Evolutionary conservation across 2,113 vertebrate species (phyloP).

Genomic region (Rhizomys pruinosus): DNA sequence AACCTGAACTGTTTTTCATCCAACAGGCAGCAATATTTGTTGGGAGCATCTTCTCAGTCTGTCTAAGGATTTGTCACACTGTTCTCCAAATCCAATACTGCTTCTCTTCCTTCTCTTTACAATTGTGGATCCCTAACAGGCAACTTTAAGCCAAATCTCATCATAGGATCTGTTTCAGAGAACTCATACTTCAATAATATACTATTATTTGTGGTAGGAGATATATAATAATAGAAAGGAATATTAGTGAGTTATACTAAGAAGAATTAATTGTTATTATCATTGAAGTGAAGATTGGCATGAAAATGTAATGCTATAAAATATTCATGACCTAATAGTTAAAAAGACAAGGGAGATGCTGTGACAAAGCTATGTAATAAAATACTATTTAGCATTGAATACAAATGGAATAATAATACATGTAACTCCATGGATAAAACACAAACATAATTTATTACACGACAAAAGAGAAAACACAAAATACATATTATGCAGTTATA

Average conservation of each 20-base stretch:
- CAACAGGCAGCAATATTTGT: neutral
- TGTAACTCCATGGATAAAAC: neutral
- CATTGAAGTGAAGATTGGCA: neutral
- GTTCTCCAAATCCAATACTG: neutral
- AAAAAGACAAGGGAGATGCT: neutral
- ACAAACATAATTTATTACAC: neutral
- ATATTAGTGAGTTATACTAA: neutral
- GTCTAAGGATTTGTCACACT: neutral
- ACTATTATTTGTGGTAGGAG: neutral
- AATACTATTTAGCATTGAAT: neutral
- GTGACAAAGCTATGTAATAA: neutral
- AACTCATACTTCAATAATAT: neutral
- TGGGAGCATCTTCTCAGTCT: no score
- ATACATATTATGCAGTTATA: neutral
- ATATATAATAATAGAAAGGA: neutral
- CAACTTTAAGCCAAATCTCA: neutral
- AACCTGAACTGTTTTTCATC: neutral
- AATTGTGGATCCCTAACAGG: neutral
- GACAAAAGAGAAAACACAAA: constrained; percentile 15
- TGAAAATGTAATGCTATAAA: neutral
- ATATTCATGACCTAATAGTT: neutral
- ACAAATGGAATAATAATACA: neutral
- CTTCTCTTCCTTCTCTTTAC: neutral
- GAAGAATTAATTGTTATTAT: neutral
- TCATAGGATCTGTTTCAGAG: neutral